Base-by-base conservation (phyloP, 2,113 vertebrate genomes). In the Mormyrus iriodes region DNA sequence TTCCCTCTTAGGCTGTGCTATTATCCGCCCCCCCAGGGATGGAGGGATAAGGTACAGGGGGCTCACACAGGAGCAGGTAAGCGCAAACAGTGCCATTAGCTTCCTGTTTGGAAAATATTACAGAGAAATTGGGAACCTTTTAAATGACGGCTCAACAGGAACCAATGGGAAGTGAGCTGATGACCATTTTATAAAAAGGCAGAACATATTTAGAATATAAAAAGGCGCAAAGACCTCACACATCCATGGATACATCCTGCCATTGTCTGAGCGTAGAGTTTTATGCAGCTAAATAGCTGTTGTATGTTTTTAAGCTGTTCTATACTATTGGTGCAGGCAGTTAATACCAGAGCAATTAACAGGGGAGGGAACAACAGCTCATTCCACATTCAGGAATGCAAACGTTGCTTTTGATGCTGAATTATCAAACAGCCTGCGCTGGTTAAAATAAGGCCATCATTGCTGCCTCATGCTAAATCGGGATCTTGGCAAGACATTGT, bases 11-110 rank as follows among this genome's bases (percentile, higher is more conserved):
- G 96, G 96, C 4, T 96, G 96, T 92, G 93, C 94, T 76, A 95
- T 96, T 88, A 96, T 96, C 91, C 95, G 95, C 91, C 96, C 96
- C 0, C 96, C 96, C 0, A 94, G 95, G 89, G 96, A 96, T 51
- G 96, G 96, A 42, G 96, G 96, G 3, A 96, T 96, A 91, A 93
- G 96, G 3, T 96, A 96, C 92, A 92, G 95, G 46, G 96, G 96
- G 1, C 90, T 96, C 91, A 96, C 96, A 17, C 95, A 95, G 0
- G 94, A 96, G 88, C 95, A 88, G 88, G 88, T 88, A 52, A 52
- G 27, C 17, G 31, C 86, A 39, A 79, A 79, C 73, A 87, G 35
- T 44, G 19, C 19, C 7, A 4, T 31, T 58, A 42, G 35, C 31
- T 17, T 35, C 12, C 27, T 39, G 0, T 76, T 76, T 15, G 13